Evolutionary conservation across 2,797 vertebrate genomes (phyloP).

Genomic region (Microhierax caerulescens): DNA sequence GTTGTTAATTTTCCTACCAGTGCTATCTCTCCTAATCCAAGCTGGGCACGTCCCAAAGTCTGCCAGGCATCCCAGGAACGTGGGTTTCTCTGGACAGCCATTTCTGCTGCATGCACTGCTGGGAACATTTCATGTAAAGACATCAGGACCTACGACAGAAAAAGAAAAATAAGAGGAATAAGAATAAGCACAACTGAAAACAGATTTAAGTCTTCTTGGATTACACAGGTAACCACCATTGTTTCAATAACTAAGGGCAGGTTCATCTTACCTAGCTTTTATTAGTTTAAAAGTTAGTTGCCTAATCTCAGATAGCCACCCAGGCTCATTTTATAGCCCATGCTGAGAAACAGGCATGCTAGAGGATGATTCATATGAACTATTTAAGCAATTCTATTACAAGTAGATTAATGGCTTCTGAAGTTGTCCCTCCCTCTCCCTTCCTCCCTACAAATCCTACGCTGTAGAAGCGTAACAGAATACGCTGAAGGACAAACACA

Average conservation of each 20-base stretch:
- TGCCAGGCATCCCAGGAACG: constrained; percentile 94
- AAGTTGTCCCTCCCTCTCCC: background rate
- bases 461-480: background rate
- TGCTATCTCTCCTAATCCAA: constrained; percentile 91
- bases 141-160: constrained; percentile 83
- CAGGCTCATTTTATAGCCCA: background rate
- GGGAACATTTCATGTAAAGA: constrained; percentile 91
- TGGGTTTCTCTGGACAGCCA: constrained; percentile 87
- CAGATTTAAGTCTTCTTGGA: background rate
- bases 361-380: background rate
- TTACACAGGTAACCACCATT: background rate
- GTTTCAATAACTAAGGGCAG: background rate
- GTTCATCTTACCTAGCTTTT: background rate
- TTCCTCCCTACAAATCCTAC: background rate
- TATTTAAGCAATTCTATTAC: background rate
- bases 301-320: background rate
- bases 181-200: background rate
- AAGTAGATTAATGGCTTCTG: background rate
- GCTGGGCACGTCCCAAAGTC: constrained; percentile 92
- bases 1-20: constrained; percentile 78
- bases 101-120: constrained; percentile 92
- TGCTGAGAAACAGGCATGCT: background rate
- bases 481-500: background rate
- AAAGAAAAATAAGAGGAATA: background rate
- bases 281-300: background rate